Evolutionary conservation across 2,113 vertebrate species (phyloP).

Genomic region (Desmodus rotundus): DNA sequence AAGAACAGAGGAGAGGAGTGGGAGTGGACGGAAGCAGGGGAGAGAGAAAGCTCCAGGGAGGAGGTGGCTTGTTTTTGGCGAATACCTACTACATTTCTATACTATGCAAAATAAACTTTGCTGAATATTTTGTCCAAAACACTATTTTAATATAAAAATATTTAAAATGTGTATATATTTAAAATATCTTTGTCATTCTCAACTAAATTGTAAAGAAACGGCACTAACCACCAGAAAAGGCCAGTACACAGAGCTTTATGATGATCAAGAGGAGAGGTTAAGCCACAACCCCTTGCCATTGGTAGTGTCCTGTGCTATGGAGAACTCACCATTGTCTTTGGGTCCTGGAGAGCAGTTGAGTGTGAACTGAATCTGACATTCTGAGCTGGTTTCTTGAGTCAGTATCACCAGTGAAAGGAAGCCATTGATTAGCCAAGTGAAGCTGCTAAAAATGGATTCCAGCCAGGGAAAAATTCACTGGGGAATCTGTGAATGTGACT

Average conservation of each 20-base stretch:
- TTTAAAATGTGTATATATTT: neutral
- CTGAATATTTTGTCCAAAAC: neutral
- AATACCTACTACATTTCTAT: neutral
- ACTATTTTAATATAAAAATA: neutral
- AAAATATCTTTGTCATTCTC: neutral
- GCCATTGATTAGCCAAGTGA: slow-evolving; percentile 77
- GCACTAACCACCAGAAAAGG: neutral
- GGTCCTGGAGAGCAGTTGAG: neutral
- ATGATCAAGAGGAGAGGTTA: slow-evolving; percentile 13
- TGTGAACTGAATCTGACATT: slow-evolving; percentile 74
- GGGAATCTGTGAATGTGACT: slow-evolving; percentile 60
- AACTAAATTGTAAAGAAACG: neutral
- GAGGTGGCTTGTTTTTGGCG: neutral
- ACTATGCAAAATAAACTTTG: neutral
- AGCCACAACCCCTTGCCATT: neutral
- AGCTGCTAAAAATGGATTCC: slow-evolving; percentile 73
- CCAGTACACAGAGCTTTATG: neutral
- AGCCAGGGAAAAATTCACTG: slow-evolving; percentile 65
- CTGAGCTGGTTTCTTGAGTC: slow-evolving; percentile 72
- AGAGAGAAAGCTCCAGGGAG: neutral
- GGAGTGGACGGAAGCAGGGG: neutral
- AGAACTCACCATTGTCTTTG: slow-evolving; percentile 32
- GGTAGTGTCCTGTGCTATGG: neutral
- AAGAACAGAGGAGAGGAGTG: neutral
- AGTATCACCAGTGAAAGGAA: slow-evolving; percentile 76